Percentiles rank a stretch among this genome's conserved stretches.
Conservation (phyloP, 35 echinoderm and acorn worm species). For the Acanthaster planci region DNA sequence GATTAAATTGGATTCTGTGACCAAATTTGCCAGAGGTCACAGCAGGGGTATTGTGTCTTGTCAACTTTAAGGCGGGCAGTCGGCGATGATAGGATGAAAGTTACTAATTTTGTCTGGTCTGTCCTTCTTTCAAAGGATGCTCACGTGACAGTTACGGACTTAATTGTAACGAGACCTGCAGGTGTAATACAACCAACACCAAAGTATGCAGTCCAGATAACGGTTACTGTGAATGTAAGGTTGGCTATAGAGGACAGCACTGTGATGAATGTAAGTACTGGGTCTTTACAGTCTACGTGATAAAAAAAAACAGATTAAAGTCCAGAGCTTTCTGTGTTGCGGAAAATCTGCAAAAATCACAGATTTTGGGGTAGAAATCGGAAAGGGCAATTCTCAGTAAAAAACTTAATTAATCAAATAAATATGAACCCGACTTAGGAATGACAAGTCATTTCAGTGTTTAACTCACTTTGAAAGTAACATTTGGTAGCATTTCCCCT, state of each 20-base stretch:
- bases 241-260: constrained; percentile 41
- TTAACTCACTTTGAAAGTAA: too few species aligned
- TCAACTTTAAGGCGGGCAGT: background rate
- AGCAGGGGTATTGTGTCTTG: too few species aligned
- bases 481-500: too few species aligned
- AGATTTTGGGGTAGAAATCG: too few species aligned
- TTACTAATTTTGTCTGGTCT: background rate
- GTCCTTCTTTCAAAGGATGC: constrained; percentile 37
- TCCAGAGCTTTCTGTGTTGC: background rate
- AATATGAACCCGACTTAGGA: too few species aligned
- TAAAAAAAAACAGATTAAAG: too few species aligned
- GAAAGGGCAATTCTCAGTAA: too few species aligned
- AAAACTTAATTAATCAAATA: too few species aligned
- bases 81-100: background rate
- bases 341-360: too few species aligned
- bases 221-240: constrained; percentile 71
- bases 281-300: too few species aligned
- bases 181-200: constrained; percentile 53
- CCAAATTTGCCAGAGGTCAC: background rate
- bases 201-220: constrained; percentile 53
- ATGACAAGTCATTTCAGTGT: background rate
- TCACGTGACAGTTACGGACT: constrained; percentile 58
- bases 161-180: constrained; percentile 46
- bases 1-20: background rate
- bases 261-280: constrained; percentile 79